Base-by-base conservation (phyloP, 2,888 invertebrate genomes). In the Stenotaenia linearis region DNA sequence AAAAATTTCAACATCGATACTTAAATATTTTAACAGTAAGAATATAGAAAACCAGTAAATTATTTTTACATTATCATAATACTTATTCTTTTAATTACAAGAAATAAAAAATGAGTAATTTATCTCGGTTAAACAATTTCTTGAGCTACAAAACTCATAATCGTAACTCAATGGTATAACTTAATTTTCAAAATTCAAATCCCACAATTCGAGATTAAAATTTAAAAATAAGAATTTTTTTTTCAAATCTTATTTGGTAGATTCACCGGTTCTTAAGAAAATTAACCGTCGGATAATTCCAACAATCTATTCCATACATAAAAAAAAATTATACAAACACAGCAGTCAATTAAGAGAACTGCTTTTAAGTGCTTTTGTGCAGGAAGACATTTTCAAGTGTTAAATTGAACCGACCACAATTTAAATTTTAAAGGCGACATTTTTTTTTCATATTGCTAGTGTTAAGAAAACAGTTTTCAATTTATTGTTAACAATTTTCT, bases 381-480 rank as follows among this genome's bases (percentile, higher is more conserved):
- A 56, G 56, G 56, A 56, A 56, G 56, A 56, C 56, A 23, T 56
- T 56, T 56, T 56, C 23, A 56, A 56, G 56, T 56, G 56, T 56
- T 23, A 23, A 56, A 56, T 56, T 56, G 5, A 56, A 56, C 18
- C 18, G 10, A 23, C 56, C n/a, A 18, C n/a, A 18, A 18, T 56
- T 23, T 15, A 21, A 50, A 6, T 18, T 18, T 50, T 50, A 56
- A 56, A 56, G 56, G 56, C 23, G 23, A 56, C 10, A 56, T 18
- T 56, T 56, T 56, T 56, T 4, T 50, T 56, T 56, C 23, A 23
- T 18, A 56, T 23, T 56, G 56, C 56, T 23, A 56, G 23, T 23
- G 9, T 23, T 56, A 18, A 56, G 3, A 56, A 56, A 56, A 21
- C 6, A 21, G 9, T 23, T 56, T 23, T 18, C 7, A 56, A 18